Percentiles rank a stretch among this genome's conserved stretches.
Conservation (phyloP, 37 sponge, comb jelly and placozoan species). For the Cliona cf. orientalis region DNA sequence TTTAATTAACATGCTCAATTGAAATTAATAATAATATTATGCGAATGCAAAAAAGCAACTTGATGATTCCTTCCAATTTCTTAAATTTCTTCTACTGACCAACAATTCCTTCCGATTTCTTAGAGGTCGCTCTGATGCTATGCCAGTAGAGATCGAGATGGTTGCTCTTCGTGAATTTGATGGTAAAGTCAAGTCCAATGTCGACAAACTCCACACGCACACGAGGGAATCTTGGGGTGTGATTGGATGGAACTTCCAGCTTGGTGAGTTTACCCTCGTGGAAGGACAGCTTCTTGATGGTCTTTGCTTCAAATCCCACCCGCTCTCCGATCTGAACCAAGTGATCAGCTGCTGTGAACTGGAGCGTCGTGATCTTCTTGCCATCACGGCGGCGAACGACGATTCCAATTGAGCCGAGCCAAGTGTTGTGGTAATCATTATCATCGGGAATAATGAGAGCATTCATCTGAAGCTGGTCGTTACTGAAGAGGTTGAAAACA, state of each 20-base stretch:
- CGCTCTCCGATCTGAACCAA: not conserved
- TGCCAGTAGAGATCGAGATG: conserved; percentile 9
- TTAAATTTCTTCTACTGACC: no score
- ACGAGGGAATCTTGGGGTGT: not conserved
- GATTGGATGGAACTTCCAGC: not conserved
- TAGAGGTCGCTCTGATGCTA: not conserved
- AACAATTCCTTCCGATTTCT: not conserved
- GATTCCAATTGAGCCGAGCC: conserved; percentile 9
- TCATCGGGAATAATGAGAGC: conserved; percentile 16
- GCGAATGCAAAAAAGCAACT: no score
- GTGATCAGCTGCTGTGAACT: not conserved
- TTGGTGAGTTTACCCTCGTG: not conserved
- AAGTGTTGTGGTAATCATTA: not conserved
- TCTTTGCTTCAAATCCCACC: conserved; percentile 3
- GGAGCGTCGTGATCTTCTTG: not conserved
- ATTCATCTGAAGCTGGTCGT: not conserved
- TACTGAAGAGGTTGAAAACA: conserved; percentile 16
- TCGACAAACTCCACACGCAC: not conserved
- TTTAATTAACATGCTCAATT: no score
- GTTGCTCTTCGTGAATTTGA: not conserved
- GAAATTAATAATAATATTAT: no score
- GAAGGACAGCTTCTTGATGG: not conserved
- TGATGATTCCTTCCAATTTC: no score
- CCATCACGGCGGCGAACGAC: not conserved
- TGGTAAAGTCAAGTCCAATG: not conserved